Conservation (phyloP, 92 coral and sea anemone genomes). For the Porites divaricata region DNA sequence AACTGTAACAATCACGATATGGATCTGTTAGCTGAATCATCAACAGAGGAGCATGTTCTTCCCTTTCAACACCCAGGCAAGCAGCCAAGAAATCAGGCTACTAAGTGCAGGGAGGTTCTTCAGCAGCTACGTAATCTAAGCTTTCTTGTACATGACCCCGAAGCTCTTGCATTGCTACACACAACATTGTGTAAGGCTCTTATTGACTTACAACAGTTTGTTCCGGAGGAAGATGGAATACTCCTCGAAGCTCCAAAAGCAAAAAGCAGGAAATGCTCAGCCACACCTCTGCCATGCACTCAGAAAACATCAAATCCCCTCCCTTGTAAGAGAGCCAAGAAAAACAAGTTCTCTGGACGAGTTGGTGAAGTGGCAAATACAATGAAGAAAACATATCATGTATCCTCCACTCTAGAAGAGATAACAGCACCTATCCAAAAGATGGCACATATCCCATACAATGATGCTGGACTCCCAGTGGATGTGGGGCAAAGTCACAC, state of each 20-base stretch:
- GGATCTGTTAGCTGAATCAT: background rate
- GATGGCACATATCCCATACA: constrained; percentile 1
- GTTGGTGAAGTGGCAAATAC: constrained; percentile 45
- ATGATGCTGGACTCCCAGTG: constrained; percentile 14
- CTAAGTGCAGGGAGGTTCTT: constrained; percentile 49
- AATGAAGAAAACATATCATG: constrained; percentile 30
- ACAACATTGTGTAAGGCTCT: constrained; percentile 11
- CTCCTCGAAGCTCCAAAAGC: constrained; percentile 13
- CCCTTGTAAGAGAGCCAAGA: constrained; percentile 12
- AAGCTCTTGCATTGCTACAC: constrained; percentile 6
- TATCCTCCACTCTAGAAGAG: background rate
- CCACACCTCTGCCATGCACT: too few species aligned
- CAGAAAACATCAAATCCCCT: constrained; percentile 6
- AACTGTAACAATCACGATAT: background rate
- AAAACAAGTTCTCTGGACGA: constrained; percentile 42
- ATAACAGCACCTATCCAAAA: background rate
- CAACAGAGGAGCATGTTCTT: background rate
- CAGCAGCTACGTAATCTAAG: constrained; percentile 13
- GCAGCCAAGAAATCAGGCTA: constrained; percentile 29
- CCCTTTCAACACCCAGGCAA: constrained; percentile 37
- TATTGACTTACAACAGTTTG: constrained; percentile 2
- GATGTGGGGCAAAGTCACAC: too few species aligned
- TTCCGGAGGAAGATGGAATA: constrained; percentile 48
- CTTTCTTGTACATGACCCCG: constrained; percentile 32
- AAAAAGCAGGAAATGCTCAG: too few species aligned